Conservation (phyloP, 2,797 vertebrate genomes). For the Propithecus perrieri region DNA sequence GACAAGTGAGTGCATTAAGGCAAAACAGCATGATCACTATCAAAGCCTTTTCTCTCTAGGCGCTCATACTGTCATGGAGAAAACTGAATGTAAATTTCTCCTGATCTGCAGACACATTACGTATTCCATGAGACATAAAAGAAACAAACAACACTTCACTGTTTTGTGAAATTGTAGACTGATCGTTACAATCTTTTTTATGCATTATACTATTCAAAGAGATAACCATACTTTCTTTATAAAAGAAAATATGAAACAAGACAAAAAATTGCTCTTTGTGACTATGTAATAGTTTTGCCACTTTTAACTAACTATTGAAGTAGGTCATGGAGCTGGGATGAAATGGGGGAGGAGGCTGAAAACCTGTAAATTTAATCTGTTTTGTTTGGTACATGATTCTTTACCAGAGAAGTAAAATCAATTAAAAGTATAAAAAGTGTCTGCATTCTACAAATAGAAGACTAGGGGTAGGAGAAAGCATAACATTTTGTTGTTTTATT, state of each 20-base stretch:
- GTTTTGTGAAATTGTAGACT: not conserved
- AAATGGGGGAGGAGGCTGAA: not conserved
- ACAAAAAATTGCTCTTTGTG: not conserved
- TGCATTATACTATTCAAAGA: not conserved
- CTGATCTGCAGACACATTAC: not conserved
- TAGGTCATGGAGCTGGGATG: not conserved
- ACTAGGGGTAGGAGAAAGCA: accelerated
- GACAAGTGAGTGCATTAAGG: not conserved
- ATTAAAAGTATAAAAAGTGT: not conserved
- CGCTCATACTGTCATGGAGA: not conserved
- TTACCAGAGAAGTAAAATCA: conserved; percentile 2
- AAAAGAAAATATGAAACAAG: not conserved
- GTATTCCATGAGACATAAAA: not conserved
- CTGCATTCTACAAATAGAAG: not conserved
- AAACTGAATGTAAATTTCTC: conserved; percentile 34
- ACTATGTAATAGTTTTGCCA: not conserved
- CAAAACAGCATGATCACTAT: not conserved
- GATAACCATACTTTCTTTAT: not conserved
- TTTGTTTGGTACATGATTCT: not conserved
- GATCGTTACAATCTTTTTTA: not conserved
- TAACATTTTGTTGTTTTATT: not conserved
- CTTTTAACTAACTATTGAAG: not conserved
- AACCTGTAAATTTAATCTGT: not conserved
- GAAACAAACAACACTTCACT: not conserved
- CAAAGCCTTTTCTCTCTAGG: not conserved